These are phyloP conservation scores for Leptinotarsa tumamoca DNA, from an alignment of 2,888 invertebrate species.

Conservation along the genomic window DNA sequence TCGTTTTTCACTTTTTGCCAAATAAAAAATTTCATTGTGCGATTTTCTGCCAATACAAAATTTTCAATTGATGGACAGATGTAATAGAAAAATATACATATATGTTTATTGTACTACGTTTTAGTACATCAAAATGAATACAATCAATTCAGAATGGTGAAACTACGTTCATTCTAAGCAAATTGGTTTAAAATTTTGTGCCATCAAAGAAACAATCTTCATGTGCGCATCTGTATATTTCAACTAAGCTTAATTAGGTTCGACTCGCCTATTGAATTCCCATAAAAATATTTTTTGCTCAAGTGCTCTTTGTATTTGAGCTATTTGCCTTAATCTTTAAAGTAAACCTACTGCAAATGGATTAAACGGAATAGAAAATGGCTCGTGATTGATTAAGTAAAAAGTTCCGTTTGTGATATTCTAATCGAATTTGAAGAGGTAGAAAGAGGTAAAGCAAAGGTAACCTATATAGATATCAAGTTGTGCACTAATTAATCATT, in stretches of 20 bases:
- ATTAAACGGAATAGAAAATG: slow-evolving; percentile 49
- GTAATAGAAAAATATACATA: no score
- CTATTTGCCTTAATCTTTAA: slow-evolving; percentile 46
- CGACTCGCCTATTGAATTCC: background rate
- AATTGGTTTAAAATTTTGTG: no score
- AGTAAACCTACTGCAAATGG: slow-evolving; percentile 34
- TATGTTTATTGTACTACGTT: no score
- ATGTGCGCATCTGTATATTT: background rate
- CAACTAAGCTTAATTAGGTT: background rate
- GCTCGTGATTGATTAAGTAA: slow-evolving; percentile 48
- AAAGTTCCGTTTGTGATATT: slow-evolving; percentile 56
- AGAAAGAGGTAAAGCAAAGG: background rate
- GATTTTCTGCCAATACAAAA: no score
- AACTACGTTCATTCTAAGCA: no score
- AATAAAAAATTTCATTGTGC: no score
- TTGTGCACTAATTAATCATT: no score
- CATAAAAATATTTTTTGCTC: background rate
- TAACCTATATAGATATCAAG: background rate
- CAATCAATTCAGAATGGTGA: no score
- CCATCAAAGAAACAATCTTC: background rate
- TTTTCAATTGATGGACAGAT: no score
- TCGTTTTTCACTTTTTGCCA: no score
- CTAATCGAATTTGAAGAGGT: slow-evolving; percentile 57
- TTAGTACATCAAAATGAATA: no score
- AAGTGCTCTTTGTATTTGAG: slow-evolving; percentile 1